These are phyloP conservation scores for Polydrusus cervinus DNA, from an alignment of 2,888 invertebrate species.

Conservation along the genomic window DNA sequence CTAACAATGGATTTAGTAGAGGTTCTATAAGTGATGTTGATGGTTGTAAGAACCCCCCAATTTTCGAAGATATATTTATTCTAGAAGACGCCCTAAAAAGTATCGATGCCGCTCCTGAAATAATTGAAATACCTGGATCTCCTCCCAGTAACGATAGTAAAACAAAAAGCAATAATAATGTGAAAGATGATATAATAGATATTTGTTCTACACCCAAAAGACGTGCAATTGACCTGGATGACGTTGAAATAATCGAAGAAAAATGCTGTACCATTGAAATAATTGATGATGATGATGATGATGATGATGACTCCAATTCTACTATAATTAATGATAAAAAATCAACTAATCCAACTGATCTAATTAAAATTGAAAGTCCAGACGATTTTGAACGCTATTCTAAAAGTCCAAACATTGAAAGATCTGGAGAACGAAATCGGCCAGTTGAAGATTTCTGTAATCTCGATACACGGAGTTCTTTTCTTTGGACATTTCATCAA, in stretches of 20 bases:
- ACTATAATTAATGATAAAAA: too few relatives aligned
- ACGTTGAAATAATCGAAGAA: conserved; percentile 14
- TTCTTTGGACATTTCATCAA: conserved; percentile 14
- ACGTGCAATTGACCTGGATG: not conserved
- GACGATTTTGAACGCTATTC: not conserved
- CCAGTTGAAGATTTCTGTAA: conserved; percentile 4
- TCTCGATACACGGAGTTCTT: conserved; percentile 19
- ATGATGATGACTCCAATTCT: too few relatives aligned
- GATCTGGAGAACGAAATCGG: not conserved
- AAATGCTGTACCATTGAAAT: conserved; percentile 14
- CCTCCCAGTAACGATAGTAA: not conserved
- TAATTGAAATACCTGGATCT: conserved; percentile 1
- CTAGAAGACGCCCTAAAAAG: conserved; percentile 21
- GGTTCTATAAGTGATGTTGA: not conserved
- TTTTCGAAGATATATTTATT: conserved; percentile 27
- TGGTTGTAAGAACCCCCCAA: not conserved
- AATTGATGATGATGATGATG: not conserved
- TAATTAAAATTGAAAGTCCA: conserved; percentile 28
- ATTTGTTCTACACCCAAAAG: not conserved
- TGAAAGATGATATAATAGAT: not conserved
- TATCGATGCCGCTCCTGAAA: not conserved
- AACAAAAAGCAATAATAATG: not conserved
- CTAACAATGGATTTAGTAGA: not conserved
- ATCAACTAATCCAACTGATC: not conserved
- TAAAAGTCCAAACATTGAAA: not conserved